Percentiles rank a stretch among this genome's conserved stretches.
Conservation (phyloP, 2,113 vertebrate species). For the Hepsetus odoe region DNA sequence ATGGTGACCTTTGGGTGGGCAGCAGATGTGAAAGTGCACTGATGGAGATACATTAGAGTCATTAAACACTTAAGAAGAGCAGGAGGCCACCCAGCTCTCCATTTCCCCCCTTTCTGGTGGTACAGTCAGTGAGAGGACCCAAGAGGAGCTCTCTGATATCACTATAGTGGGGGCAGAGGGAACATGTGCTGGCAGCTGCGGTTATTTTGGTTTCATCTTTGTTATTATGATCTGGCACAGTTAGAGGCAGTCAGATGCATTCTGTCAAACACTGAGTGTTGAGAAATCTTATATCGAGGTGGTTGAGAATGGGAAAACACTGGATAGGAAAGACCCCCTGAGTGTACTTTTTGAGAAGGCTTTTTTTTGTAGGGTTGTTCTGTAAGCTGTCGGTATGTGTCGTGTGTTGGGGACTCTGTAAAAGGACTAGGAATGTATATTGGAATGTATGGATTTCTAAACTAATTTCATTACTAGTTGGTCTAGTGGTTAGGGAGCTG, state of each 20-base stretch:
- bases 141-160: slow-evolving; percentile 44
- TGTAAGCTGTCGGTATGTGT: background rate
- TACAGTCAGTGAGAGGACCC: slow-evolving; percentile 44
- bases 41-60: slow-evolving; percentile 56
- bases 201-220: slow-evolving; percentile 70
- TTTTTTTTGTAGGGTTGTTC: background rate
- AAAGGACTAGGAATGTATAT: no score
- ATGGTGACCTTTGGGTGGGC: background rate
- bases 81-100: slow-evolving; percentile 61
- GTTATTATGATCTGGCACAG: slow-evolving; percentile 59
- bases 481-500: no score
- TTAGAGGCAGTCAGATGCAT: slow-evolving; percentile 53
- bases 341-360: background rate
- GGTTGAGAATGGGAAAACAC: background rate
- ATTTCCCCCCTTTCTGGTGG: slow-evolving; percentile 24
- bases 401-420: no score
- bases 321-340: background rate
- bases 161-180: slow-evolving; percentile 34
- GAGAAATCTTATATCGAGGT: no score
- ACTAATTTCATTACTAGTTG: no score
- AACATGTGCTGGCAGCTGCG: slow-evolving; percentile 69
- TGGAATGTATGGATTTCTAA: background rate
- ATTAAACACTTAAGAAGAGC: slow-evolving; percentile 34
- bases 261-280: slow-evolving; percentile 24
- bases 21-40: slow-evolving; percentile 58